phyloP scores from a whole-genome alignment of 2,797 vertebrate species.

The Ispidina picta region DNA sequence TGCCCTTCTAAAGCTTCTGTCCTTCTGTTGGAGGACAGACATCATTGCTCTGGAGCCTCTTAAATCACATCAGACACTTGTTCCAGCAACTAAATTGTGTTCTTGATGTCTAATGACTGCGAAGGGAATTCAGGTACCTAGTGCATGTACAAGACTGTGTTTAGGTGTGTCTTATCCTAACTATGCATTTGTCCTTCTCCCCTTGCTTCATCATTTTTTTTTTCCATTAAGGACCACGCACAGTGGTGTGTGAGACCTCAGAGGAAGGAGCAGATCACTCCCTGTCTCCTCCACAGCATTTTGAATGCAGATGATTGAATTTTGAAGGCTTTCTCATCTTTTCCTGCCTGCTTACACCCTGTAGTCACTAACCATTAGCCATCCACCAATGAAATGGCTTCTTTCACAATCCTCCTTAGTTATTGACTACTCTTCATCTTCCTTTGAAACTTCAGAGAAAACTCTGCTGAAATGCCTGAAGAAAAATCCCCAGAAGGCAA shows the following conservation, averaged over 20 bases:
- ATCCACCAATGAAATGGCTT: not conserved
- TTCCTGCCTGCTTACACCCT: not conserved
- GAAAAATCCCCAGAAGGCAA: not conserved
- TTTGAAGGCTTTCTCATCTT: not conserved
- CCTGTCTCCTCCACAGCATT: not conserved
- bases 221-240: fast-evolving
- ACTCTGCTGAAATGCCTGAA: not conserved
- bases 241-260: not conserved
- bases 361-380: not conserved
- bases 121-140: not conserved
- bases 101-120: not conserved
- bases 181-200: not conserved
- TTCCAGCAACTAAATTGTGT: not conserved
- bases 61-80: not conserved
- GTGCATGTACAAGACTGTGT: not conserved
- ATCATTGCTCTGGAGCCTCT: not conserved
- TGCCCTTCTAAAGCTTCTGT: not conserved
- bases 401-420: not conserved
- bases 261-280: not conserved
- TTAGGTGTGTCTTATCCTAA: not conserved
- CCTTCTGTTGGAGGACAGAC: not conserved
- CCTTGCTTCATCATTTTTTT: not conserved
- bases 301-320: not conserved
- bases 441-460: not conserved
- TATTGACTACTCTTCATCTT: not conserved